Base-by-base conservation (phyloP, 2,888 invertebrate genomes). In the Stomorhina lunata region DNA sequence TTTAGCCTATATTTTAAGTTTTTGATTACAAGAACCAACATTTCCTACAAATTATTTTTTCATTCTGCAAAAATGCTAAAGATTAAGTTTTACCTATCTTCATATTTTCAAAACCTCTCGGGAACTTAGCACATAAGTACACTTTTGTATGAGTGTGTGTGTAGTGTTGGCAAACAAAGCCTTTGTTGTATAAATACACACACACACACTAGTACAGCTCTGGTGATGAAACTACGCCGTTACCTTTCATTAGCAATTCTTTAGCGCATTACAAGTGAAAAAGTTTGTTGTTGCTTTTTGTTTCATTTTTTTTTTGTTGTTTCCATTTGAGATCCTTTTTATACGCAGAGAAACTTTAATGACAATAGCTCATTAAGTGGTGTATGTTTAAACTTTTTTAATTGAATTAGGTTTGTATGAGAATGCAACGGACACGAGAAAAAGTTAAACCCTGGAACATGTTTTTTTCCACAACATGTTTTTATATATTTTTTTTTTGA, bases 331-430 rank as follows among this genome's bases (percentile, higher is more conserved):
- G 37, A 29, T 27, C n/a, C 7, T 25, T 45, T 66, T 75, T 69
- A 61, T 61, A 40, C 43, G 65, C 29, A 65, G 61, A 68, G 29
- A 72, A 72, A 81, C 81, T 81, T 81, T 77, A 81, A 81, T 77
- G 81, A 81, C 81, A 81, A 81, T 55, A 48, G 81, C 81, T 81
- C 72, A 81, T 81, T 81, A 81, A 72, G 77, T 81, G 81, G 78
- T 83, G 80, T 81, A 79, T 83, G 82, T 80, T 84, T 78, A 84
- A 84, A 84, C 71, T 84, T 84, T 84, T n/a, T 84, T 84, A 82
- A 82, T 84, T 84, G 78, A 84, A 84, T 82, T 82, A 82, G 82
- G 80, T 82, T 77, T 77, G 77, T 72, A 45, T 81, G 71, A 37
- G 66, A 43, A 48, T 55, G 72, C 50, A 77, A 37, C 66, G 72